Percentiles rank a stretch among this genome's conserved stretches.
These are phyloP conservation scores for Podabrus alpinus DNA, from an alignment of 2,888 invertebrate species.

Conservation along the genomic window DNA sequence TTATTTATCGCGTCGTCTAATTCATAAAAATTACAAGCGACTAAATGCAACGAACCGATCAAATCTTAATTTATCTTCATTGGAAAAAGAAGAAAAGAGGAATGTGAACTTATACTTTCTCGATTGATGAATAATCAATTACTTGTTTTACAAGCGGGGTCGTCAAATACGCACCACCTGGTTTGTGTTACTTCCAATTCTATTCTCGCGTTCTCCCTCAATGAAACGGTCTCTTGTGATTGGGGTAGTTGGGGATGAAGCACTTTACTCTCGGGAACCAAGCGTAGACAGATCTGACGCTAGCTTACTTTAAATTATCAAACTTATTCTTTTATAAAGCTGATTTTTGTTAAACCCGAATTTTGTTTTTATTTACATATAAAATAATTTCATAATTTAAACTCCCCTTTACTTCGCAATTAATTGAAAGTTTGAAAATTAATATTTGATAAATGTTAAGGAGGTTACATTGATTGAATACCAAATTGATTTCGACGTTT, in stretches of 20 bases:
- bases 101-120: conserved; percentile 51
- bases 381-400: background rate
- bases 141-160: conserved; percentile 55
- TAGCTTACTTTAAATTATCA: conserved; percentile 29
- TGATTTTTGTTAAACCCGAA: conserved; percentile 15
- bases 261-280: conserved; percentile 30
- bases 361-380: conserved; percentile 11
- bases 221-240: conserved; percentile 46
- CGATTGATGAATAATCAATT: conserved; percentile 58
- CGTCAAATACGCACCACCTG: conserved; percentile 53
- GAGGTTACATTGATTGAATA: conserved; percentile 40
- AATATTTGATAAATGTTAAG: conserved; percentile 22
- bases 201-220: conserved; percentile 49
- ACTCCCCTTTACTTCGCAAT: background rate
- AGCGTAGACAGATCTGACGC: conserved; percentile 32
- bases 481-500: conserved; percentile 43
- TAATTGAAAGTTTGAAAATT: background rate
- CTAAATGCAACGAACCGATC: conserved; percentile 52
- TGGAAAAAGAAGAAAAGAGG: conserved; percentile 38
- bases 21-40: conserved; percentile 46
- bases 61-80: conserved; percentile 54
- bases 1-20: conserved; percentile 40
- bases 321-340: conserved; percentile 8
- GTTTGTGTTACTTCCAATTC: conserved; percentile 52
- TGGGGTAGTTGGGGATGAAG: conserved; percentile 39